Percentiles rank a stretch among this genome's conserved stretches.
Conservation (phyloP, 1,140 invertebrate species). For the Drosophila takahashii region DNA sequence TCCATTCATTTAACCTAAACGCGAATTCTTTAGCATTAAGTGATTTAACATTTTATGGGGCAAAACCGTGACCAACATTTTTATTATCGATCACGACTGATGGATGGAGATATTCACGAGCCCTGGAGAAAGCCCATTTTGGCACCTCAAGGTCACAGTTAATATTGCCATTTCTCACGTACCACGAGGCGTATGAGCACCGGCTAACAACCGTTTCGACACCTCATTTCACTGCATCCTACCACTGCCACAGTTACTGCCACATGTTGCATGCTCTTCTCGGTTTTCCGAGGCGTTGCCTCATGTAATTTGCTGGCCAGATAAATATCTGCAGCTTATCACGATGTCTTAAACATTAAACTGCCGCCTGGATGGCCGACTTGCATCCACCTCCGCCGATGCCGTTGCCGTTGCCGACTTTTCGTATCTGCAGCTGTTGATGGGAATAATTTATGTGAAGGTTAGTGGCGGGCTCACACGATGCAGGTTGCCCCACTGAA, state of each 20-base stretch:
- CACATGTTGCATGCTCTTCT: conserved; percentile 56
- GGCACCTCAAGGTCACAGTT: conserved; percentile 26
- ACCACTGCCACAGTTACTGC: background rate
- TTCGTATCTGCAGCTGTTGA: conserved; percentile 67
- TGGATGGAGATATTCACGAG: background rate
- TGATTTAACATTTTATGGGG: background rate
- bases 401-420: conserved; percentile 4
- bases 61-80: background rate
- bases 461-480: conserved; percentile 77
- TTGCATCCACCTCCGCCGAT: conserved; percentile 3
- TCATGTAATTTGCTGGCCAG: conserved; percentile 78
- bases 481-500: conserved; percentile 35
- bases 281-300: conserved; percentile 72
- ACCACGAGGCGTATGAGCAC: conserved; percentile 62
- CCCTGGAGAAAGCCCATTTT: conserved; percentile 2
- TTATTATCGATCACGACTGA: background rate
- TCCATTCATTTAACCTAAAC: too few relatives aligned
- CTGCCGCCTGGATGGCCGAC: conserved; percentile 50
- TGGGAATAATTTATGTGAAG: conserved; percentile 83
- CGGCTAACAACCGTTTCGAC: conserved; percentile 71
- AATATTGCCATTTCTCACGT: conserved; percentile 45
- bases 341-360: conserved; percentile 73
- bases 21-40: background rate
- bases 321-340: conserved; percentile 81
- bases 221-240: conserved; percentile 65